Evolutionary conservation across 2,113 vertebrate genomes (phyloP), one percentile per base, ranked within the genome.

Genomic region (Pycnonotus jocosus): DNA sequence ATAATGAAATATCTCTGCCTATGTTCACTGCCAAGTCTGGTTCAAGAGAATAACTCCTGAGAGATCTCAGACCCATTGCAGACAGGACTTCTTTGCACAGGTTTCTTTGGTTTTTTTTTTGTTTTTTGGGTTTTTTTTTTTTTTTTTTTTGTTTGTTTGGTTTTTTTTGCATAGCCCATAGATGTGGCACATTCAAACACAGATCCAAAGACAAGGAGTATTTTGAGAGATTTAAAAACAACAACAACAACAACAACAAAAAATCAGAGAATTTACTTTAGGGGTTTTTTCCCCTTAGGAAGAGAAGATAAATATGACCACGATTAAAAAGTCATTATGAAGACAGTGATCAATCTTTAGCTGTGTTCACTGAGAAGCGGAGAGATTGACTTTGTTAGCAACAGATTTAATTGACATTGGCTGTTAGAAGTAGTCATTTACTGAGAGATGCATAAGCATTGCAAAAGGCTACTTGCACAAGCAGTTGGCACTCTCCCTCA

Each of bases 401-500:
- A 23, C 2, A 8, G 56, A 81, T 19, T 70, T 74, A 65, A 66
- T 70, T 86, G 42, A 35, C 15, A 33, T 38, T 70, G 60, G 13
- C 57, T 64, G 7, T 88, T 83, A 56, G 60, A 35, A 80, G 47
- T 5, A 70, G 56, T 77, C 2, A 23, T 65, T 17, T 53, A 61
- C 35, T 44, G 47, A 80, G 71, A 62, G 72, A 73, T 64, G 47
- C 35, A 84, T 77, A 33, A 83, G 38, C 33, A 48, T 70, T 86
- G 60, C 76, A 93, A 70, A 56, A 68, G 50, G 66, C 15, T 78
- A 47, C 71, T 88, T 70, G 68, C 64, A 83, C 42, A 81, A 72
- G 56, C 6, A 7, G 11, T 30, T 88, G 71, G 27, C 0, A 0
- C 16, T 86, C n/a, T 82, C 13, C 16, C 30, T 90, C 24, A 5